Evolutionary conservation across 2,113 vertebrate species (phyloP).

Genomic region (Labeo catla): DNA sequence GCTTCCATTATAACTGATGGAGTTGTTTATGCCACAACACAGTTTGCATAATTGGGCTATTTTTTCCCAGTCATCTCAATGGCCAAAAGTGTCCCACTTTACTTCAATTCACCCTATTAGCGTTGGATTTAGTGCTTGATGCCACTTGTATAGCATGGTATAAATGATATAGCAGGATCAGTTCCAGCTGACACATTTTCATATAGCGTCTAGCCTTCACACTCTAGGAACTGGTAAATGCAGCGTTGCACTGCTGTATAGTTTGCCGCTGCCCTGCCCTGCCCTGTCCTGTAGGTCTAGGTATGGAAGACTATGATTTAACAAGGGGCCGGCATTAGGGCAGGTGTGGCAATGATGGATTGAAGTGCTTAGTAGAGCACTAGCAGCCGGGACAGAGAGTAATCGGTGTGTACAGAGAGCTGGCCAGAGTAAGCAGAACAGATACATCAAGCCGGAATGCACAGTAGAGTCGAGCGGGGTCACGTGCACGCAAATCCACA

Average conservation of each 20-base stretch:
- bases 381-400: constrained; percentile 78
- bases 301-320: constrained; percentile 34
- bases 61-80: neutral
- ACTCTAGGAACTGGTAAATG: constrained; percentile 46
- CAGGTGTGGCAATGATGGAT: constrained; percentile 81
- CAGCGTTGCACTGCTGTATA: constrained; percentile 28
- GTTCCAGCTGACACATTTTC: neutral
- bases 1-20: neutral
- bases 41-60: neutral
- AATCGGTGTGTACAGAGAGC: constrained; percentile 75
- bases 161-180: neutral
- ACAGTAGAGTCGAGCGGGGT: constrained; percentile 65
- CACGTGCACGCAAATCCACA: constrained; percentile 63
- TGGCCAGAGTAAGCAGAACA: constrained; percentile 73
- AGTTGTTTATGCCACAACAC: neutral
- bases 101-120: neutral
- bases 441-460: constrained; percentile 73
- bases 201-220: neutral
- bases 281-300: constrained; percentile 50
- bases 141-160: neutral
- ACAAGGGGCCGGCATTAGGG: constrained; percentile 66
- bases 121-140: neutral
- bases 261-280: constrained; percentile 13
- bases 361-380: constrained; percentile 78
- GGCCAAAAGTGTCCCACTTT: neutral